Base-by-base conservation (phyloP, 2,888 invertebrate genomes). In the Drymonia ruficornis region DNA sequence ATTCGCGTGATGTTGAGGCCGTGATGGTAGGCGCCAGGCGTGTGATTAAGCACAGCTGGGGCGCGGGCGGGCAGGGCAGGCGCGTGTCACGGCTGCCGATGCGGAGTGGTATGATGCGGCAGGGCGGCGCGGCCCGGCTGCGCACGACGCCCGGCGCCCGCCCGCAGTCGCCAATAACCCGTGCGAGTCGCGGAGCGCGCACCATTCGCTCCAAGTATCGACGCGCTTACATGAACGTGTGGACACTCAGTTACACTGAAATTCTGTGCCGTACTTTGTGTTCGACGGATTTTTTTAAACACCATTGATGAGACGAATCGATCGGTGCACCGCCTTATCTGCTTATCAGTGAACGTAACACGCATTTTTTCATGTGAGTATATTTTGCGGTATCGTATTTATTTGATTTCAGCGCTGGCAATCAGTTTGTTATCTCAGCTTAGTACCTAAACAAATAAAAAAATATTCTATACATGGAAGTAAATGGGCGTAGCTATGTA, bases 101-200 rank as follows among this genome's bases (percentile, higher is more conserved):
- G 70, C 70, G 59, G 72, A 49, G 64, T 67, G 61, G 56, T n/a
- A 66, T 67, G n/a, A 63, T 70, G 77, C 76, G 72, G 73, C 68
- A 70, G 53, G 60, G 63, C 67, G 67, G 53, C 59, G 65, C 64
- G 66, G 65, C 68, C 67, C 63, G 79, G 70, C 55, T 80, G 83
- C 83, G 85, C 85, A 80, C 84, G 47, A 19, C 28, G 44, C 44
- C n/a, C 83, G 81, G 60, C 67, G 71, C 66, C 74, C 74, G 71
- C 66, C 58, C 64, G 64, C 75, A 52, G 67, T 67, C 73, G 81
- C 88, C 85, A 86, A 87, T 89, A 83, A 63, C 76, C 74, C 81
- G 72, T 76, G 78, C 77, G 67, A 78, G 74, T 68, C 76, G 75
- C 67, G 76, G 76, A 83, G 76, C 83, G 82, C 86, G 86, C 85